Conservation (phyloP, 2,113 vertebrate genomes). For the Strigops habroptila region DNA sequence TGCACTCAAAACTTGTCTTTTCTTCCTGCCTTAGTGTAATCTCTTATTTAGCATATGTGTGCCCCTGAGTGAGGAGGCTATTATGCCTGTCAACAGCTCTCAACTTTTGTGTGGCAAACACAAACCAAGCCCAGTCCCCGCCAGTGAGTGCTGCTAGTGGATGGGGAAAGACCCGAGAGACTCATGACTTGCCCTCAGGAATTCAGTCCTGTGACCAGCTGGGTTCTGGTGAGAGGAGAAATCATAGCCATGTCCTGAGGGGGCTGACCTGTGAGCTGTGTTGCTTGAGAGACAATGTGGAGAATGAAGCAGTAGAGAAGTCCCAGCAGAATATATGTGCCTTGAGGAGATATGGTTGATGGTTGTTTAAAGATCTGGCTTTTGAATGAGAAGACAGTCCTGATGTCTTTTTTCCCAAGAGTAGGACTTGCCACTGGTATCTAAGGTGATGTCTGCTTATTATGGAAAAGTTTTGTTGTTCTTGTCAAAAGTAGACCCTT, state of each 20-base stretch:
- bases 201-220: neutral
- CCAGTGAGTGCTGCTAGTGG: neutral
- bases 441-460: neutral
- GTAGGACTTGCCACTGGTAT: neutral
- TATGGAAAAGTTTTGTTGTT: neutral
- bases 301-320: neutral
- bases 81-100: neutral
- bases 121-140: neutral
- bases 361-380: neutral
- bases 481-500: neutral
- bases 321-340: neutral
- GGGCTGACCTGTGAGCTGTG: neutral
- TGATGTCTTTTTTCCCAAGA: neutral
- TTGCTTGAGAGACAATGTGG: no score
- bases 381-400: neutral
- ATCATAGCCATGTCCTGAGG: fast-evolving
- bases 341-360: fast-evolving
- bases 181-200: neutral
- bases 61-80: neutral
- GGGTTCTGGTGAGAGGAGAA: neutral
- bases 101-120: neutral
- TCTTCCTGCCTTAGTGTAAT: neutral
- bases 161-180: neutral
- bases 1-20: neutral
- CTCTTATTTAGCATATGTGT: neutral